A percentile compares a stretch with the other conserved stretches of the same genome.
These are phyloP conservation scores for Aplochiton taeniatus DNA, from an alignment of 2,797 vertebrate species.

Conservation along the genomic window DNA sequence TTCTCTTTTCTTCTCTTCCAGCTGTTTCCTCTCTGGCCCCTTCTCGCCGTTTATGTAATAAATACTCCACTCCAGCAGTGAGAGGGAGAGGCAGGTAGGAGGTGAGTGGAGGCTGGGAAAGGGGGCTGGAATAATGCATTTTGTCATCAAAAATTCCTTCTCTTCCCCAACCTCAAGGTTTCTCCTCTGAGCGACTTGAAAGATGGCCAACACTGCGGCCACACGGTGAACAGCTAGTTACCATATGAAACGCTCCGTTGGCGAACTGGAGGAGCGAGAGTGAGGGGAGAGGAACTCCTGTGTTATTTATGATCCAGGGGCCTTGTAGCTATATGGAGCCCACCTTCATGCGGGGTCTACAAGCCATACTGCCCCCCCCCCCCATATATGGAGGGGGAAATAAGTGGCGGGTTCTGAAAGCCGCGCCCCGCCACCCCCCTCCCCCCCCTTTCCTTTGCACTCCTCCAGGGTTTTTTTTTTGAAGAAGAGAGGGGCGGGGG, in stretches of 20 bases:
- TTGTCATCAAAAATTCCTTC: conserved; percentile 84
- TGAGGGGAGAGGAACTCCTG: conserved; percentile 69
- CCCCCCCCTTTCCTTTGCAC: conserved; percentile 35
- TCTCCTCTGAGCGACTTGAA: conserved; percentile 81
- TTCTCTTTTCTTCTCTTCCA: conserved; percentile 44
- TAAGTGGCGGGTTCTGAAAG: conserved; percentile 67
- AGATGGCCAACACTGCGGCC: conserved; percentile 80
- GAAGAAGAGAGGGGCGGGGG: conserved; percentile 68
- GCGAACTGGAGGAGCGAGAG: conserved; percentile 71
- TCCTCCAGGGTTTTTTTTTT: conserved; percentile 55
- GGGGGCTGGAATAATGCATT: conserved; percentile 76
- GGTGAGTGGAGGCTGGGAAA: conserved; percentile 41
- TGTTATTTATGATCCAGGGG: conserved; percentile 83
- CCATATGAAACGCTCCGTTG: conserved; percentile 82
- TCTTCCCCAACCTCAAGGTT: conserved; percentile 82
- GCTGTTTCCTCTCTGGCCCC: conserved; percentile 42
- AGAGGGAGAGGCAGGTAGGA: conserved; percentile 33
- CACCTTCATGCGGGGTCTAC: conserved; percentile 71
- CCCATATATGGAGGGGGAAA: conserved; percentile 66
- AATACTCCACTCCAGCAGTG: conserved; percentile 73
- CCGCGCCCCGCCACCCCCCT: background rate
- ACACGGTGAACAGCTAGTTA: conserved; percentile 83
- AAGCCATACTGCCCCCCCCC: conserved; percentile 73
- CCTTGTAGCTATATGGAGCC: conserved; percentile 76
- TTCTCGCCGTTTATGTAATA: conserved; percentile 77